These are phyloP conservation scores for Bubo bubo DNA, from an alignment of 2,113 vertebrate species.

Conservation along the genomic window DNA sequence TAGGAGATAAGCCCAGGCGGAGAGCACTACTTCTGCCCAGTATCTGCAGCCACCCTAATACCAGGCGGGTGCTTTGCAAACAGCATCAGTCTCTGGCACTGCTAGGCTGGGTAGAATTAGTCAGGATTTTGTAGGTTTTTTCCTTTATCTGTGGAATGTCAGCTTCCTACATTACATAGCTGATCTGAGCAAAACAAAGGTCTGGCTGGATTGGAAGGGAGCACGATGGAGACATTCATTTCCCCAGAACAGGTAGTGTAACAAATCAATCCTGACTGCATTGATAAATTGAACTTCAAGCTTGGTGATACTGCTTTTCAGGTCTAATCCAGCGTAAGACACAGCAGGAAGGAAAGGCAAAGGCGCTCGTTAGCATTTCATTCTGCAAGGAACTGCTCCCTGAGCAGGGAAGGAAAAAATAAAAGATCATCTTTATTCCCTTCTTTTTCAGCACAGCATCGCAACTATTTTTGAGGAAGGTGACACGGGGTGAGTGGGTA, in stretches of 20 bases:
- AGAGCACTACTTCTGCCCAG: neutral
- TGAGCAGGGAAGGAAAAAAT: neutral
- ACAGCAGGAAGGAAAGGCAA: slow-evolving; percentile 52
- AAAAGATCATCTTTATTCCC: neutral
- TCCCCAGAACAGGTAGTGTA: slow-evolving; percentile 47
- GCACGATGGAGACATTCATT: slow-evolving; percentile 49
- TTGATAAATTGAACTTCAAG: slow-evolving; percentile 63
- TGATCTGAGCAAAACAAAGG: slow-evolving; percentile 66
- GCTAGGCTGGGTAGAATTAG: slow-evolving; percentile 18
- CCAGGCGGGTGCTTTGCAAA: neutral
- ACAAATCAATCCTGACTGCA: slow-evolving; percentile 53
- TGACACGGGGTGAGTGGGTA: too few relatives aligned
- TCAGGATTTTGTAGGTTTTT: slow-evolving; percentile 30
- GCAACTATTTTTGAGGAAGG: neutral
- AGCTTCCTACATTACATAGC: slow-evolving; percentile 57
- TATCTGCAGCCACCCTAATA: neutral
- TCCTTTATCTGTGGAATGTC: slow-evolving; percentile 54
- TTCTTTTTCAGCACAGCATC: neutral
- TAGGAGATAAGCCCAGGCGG: neutral
- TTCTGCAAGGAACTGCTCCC: slow-evolving; percentile 28
- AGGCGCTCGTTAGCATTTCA: slow-evolving; percentile 49
- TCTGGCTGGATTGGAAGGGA: slow-evolving; percentile 49
- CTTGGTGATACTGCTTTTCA: slow-evolving; percentile 52
- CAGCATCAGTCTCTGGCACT: neutral
- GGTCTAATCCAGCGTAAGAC: slow-evolving; percentile 59